These are phyloP conservation scores for Clistopyga incitator DNA, from an alignment of 2,888 invertebrate species.

Conservation along the genomic window DNA sequence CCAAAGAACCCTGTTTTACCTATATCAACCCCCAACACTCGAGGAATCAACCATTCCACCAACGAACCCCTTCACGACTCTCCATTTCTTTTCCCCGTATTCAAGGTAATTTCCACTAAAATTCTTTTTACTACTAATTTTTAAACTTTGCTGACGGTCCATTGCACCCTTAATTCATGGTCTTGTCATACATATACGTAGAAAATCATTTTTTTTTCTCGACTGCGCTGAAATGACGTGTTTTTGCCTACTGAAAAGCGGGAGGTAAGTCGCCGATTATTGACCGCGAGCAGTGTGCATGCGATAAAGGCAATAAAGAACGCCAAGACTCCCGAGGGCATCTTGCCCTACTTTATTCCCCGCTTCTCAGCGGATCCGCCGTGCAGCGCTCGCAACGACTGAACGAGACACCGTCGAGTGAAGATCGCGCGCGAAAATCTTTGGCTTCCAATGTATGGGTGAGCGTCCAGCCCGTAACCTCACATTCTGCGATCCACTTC, in stretches of 20 bases:
- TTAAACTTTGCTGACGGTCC: background rate
- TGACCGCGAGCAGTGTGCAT: conserved; percentile 9
- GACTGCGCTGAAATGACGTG: conserved; percentile 10
- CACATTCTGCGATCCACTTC: no score
- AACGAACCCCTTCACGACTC: conserved; percentile 24
- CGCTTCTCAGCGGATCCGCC: no score
- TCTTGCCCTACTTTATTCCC: background rate
- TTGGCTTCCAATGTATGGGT: no score
- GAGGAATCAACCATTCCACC: conserved; percentile 53
- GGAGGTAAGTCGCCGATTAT: conserved; percentile 9
- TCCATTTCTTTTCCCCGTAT: conserved; percentile 29
- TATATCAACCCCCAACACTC: conserved; percentile 49
- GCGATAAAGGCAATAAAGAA: background rate
- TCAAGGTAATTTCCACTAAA: background rate
- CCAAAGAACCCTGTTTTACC: conserved; percentile 56
- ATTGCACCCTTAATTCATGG: background rate
- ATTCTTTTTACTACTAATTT: background rate
- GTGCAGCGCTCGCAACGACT: no score
- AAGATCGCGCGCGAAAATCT: no score
- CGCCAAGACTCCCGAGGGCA: background rate
- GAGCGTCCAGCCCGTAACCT: no score
- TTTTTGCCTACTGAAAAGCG: conserved; percentile 12
- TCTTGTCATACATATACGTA: background rate
- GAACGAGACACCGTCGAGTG: no score
- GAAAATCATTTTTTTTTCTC: conserved; percentile 4